Base-by-base conservation (phyloP, 1,140 invertebrate species). In the Laodelphax striatellus region DNA sequence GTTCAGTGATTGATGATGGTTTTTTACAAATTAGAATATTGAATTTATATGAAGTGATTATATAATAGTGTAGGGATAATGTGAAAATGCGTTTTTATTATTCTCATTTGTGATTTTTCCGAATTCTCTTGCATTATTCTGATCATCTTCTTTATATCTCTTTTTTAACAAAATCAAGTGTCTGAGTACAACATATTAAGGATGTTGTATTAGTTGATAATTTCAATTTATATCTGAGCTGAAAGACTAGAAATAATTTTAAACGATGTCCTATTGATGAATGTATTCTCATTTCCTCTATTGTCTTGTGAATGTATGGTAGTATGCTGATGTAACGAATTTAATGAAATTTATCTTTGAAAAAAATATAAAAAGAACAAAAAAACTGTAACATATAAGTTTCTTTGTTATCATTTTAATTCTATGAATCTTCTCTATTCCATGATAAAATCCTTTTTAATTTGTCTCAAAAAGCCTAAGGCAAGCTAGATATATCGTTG, bases 241-340 rank as follows among this genome's bases (percentile, higher is more conserved):
- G 21, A 50, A 50, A 50, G 46, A 50, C 46, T 50, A 50, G 46
- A 22, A 19, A 50, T 19, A 19, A 50, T 50, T 50, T 50, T 50
- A 50, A 50, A 50, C 14, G 6, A 17, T 22, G 46, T 50, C 16
- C 16, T 50, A 19, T 19, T 50, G 16, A 50, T 50, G 16, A 50
- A 22, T 50, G 46, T 50, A 50, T 22, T 50, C 46, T 22, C 21
- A 19, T 50, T 50, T 50, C 21, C 21, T 50, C 21, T 50, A 50
- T 50, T 50, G 46, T 50, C 46, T 50, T 50, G 46, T 50, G 46
- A 19, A 50, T 50, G 46, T 50, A 50, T 50, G 46, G 46, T 50
- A 50, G 46, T 50, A 22, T 50, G 46, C 46, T 50, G 46, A 50
- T 50, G 46, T 50, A 50, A 50, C 46, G 46, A 50, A 50, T 50